A percentile compares a stretch with the other conserved stretches of the same genome.
These are phyloP conservation scores for Selene dorsalis DNA, from an alignment of 2,797 vertebrate genomes.

Conservation along the genomic window DNA sequence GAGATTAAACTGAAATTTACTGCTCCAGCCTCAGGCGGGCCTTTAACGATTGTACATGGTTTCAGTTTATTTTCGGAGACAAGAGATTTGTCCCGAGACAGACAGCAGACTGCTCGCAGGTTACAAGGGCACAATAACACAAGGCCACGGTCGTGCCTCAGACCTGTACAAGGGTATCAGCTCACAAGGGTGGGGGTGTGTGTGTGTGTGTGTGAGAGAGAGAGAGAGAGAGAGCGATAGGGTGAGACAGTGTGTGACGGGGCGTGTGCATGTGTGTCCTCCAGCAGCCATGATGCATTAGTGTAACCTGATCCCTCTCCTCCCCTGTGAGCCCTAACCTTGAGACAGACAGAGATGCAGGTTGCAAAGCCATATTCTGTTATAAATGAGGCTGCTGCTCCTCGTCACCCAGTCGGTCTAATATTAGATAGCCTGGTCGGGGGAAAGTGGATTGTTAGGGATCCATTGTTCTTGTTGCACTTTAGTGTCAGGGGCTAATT, in stretches of 20 bases:
- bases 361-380: conserved; percentile 65
- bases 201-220: conserved; percentile 40
- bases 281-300: conserved; percentile 82
- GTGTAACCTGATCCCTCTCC: conserved; percentile 77
- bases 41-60: conserved; percentile 10
- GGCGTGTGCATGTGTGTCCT: conserved; percentile 73
- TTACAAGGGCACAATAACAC: conserved; percentile 54
- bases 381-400: conserved; percentile 60
- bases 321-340: conserved; percentile 80
- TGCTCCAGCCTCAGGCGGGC: conserved; percentile 31
- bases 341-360: conserved; percentile 74
- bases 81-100: conserved; percentile 56
- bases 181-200: conserved; percentile 55
- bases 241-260: conserved; percentile 70
- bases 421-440: conserved; percentile 41
- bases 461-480: not conserved
- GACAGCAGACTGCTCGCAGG: conserved; percentile 48
- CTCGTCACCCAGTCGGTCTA: conserved; percentile 54
- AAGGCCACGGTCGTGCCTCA: conserved; percentile 45
- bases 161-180: conserved; percentile 62
- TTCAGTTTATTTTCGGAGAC: conserved; percentile 59
- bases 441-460: not conserved
- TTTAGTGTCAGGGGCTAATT: not conserved
- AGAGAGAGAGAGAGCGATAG: conserved; percentile 53
- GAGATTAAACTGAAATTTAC: conserved; percentile 27